Percentiles rank a stretch among this genome's conserved stretches.
phyloP scores from a whole-genome alignment of 1,140 invertebrate genomes.

The Trissolcus basalis region DNA sequence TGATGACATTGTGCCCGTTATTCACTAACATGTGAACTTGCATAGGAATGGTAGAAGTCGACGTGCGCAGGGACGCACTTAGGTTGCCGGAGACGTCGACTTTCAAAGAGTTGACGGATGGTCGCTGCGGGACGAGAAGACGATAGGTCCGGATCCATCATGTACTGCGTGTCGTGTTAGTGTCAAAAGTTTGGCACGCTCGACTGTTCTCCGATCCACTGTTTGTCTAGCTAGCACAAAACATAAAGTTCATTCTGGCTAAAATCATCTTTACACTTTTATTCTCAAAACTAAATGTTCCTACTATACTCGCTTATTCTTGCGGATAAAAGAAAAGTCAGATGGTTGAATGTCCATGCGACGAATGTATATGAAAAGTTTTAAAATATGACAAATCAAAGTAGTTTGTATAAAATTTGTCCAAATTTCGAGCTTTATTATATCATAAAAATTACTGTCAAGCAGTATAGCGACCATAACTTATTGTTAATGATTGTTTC shows the following conservation, averaged over 20 bases:
- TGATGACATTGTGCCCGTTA: too few species aligned
- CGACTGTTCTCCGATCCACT: conserved; percentile 21
- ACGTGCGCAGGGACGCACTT: conserved; percentile 12
- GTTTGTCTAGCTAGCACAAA: neutral
- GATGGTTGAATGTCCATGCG: too few species aligned
- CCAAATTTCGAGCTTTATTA: too few species aligned
- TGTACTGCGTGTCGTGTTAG: conserved; percentile 61
- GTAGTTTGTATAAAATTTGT: too few species aligned
- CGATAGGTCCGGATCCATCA: conserved; percentile 70
- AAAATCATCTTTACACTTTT: conserved; percentile 29
- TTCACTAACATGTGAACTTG: neutral
- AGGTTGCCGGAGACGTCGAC: conserved; percentile 61
- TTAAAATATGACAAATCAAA: too few species aligned
- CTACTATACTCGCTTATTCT: conserved; percentile 8
- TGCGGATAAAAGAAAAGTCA: too few species aligned
- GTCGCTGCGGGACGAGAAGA: conserved; percentile 73
- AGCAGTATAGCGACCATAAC: conserved; percentile 25
- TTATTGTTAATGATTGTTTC: conserved; percentile 46
- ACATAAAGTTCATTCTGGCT: conserved; percentile 24
- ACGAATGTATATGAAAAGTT: too few species aligned
- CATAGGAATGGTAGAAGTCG: neutral
- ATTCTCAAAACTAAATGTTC: too few species aligned
- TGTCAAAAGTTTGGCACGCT: conserved; percentile 47
- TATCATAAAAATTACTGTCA: too few species aligned
- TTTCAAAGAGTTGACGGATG: conserved; percentile 74